Conservation (phyloP, 2,888 invertebrate species). For the Acheta domesticus region DNA sequence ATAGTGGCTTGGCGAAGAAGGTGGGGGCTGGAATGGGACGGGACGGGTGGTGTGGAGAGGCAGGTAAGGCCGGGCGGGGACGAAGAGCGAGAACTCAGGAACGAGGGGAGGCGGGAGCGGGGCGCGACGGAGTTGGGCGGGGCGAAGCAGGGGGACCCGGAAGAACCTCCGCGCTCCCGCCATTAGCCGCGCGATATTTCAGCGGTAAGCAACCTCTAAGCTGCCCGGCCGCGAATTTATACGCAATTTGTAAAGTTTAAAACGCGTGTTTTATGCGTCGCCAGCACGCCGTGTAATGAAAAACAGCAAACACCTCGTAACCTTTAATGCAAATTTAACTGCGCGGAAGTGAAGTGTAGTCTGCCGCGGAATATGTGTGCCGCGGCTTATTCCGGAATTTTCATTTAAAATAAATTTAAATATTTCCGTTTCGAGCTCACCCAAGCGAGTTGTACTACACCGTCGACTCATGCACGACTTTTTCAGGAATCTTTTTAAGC, state of each 20-base stretch:
- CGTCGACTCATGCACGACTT: too few relatives aligned
- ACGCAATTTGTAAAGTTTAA: slow-evolving; percentile 18
- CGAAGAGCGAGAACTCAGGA: too few relatives aligned
- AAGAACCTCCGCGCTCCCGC: neutral
- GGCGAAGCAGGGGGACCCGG: neutral
- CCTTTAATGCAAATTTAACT: slow-evolving; percentile 11
- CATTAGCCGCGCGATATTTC: slow-evolving; percentile 18
- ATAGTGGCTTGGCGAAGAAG: too few relatives aligned
- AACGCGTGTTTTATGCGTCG: slow-evolving; percentile 7
- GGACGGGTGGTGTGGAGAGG: too few relatives aligned
- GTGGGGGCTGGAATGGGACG: too few relatives aligned
- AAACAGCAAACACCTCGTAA: slow-evolving; percentile 18
- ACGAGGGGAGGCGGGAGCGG: too few relatives aligned
- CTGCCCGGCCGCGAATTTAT: slow-evolving; percentile 1
- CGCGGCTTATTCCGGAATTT: neutral
- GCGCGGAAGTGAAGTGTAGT: slow-evolving; percentile 18
- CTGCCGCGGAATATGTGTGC: neutral
- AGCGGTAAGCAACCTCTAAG: slow-evolving; percentile 18
- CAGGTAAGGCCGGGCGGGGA: too few relatives aligned
- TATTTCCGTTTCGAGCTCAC: neutral
- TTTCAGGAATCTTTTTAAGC: too few relatives aligned
- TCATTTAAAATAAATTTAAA: neutral
- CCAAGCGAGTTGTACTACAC: too few relatives aligned
- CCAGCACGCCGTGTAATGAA: slow-evolving; percentile 5
- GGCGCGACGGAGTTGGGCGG: neutral